Evolutionary conservation across 1,140 invertebrate genomes (phyloP).

Genomic region (Aphelenchoides fujianensis): DNA sequence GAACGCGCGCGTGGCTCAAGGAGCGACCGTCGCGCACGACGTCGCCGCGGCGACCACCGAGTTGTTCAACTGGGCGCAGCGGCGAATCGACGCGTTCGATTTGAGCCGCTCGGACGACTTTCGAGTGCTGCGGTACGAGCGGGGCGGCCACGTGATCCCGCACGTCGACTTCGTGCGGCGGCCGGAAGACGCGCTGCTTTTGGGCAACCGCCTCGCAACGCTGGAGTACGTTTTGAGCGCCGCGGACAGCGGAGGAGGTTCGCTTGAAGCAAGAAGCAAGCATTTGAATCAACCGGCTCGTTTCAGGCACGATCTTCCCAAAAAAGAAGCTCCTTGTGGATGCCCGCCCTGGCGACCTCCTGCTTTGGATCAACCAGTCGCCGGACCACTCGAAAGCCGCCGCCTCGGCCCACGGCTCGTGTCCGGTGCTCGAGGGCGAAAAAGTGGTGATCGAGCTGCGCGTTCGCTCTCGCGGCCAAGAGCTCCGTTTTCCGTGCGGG

Average conservation of each 20-base stretch:
- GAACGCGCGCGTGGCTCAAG: constrained; percentile 30
- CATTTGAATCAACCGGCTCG: too few species aligned
- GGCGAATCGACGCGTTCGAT: constrained; percentile 25
- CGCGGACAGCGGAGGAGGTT: constrained; percentile 31
- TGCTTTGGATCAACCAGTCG: constrained; percentile 45
- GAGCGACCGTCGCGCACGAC: constrained; percentile 30
- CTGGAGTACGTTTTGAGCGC: constrained; percentile 26
- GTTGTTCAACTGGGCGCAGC: constrained; percentile 20
- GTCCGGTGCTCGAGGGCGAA: constrained; percentile 42
- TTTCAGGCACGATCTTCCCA: constrained; percentile 46
- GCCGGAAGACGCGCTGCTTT: not conserved
- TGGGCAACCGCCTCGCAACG: constrained; percentile 35
- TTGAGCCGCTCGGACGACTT: constrained; percentile 25
- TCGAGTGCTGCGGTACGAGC: constrained; percentile 34
- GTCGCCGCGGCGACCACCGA: not conserved
- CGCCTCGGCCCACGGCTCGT: constrained; percentile 40
- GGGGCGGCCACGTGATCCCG: constrained; percentile 37
- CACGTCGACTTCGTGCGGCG: constrained; percentile 39
- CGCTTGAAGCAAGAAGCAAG: constrained; percentile 16
- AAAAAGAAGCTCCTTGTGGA: constrained; percentile 29
- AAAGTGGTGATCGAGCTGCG: constrained; percentile 46
- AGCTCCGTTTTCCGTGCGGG: constrained; percentile 34
- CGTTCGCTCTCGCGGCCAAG: constrained; percentile 40
- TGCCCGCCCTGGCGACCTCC: constrained; percentile 37
- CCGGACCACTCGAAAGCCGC: constrained; percentile 24